Base-by-base conservation (phyloP, 2,888 invertebrate genomes). In the Tillus elongatus region DNA sequence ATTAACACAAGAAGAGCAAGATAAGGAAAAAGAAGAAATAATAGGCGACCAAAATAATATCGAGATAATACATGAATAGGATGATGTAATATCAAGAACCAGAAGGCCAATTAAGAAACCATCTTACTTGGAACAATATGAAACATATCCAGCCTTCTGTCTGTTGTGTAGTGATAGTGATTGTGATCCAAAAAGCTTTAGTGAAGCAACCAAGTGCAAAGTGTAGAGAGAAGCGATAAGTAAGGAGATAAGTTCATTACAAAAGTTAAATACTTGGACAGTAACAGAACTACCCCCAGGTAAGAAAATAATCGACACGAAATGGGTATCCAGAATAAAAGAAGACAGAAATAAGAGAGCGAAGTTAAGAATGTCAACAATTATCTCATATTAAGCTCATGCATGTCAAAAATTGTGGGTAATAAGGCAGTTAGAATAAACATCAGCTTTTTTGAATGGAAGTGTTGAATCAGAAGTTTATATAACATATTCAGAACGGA, bases 391-490 rank as follows among this genome's bases (percentile, higher is more conserved):
- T n/a, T 30, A 47, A 13, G 40, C 46, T 8, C 8, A 37, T 8
- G 36, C 47, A 15, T n/a, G 41, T 32, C 37, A 36, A 32, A 42
- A n/a, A 3, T 27, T 39, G 19, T 43, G 33, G 41, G 27, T 35
- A n/a, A 35, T 44, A 32, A 30, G 10, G 13, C 45, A 47, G 33
- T n/a, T 47, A 8, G 47, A 47, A 36, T 35, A 47, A 11, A 39
- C 39, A 12, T 40, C 47, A 35, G 49, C 47, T n/a, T 48, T 50
- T 37, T 37, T 47, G 13, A 50, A 50, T 40, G 48, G 47, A 3
- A 29, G 27, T 3, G 15, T 48, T 16, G 33, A 48, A 15, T 37
- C n/a, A 15, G 43, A 46, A 33, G 27, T 46, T 8, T 44, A 37
- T 16, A 45, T 43, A n/a, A 19, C 41, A 24, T 42, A 13, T 34